Base-by-base conservation (phyloP, 2,797 vertebrate genomes). In the Sardinella longiceps region DNA sequence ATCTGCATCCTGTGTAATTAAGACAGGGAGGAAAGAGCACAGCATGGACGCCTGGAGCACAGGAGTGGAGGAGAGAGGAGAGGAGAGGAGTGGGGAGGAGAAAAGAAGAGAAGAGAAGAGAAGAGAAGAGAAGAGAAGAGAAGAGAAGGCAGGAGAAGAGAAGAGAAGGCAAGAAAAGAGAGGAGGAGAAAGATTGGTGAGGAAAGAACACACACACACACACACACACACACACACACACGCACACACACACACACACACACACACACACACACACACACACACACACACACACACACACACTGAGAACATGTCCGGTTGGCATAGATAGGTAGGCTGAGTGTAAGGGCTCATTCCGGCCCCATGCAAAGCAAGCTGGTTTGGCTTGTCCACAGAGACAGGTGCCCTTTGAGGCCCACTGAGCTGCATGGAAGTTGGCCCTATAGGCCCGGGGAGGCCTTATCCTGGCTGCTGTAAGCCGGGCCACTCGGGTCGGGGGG, bases 1-100 rank as follows among this genome's bases (percentile, higher is more conserved):
- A 63, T 63, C 58, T 63, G 7, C 58, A 25, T 63, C 58, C 25
- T 63, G 58, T 63, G 58, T 63, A 30, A 63, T 63, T 63, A 63
- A 25, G 23, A 25, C 58, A 63, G 10, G n/a, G 58, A 12, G 58
- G 58, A 63, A 63, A 25, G 58, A 63, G 5, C 58, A 28, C 58
- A 63, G 58, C 58, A 63, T 28, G 58, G 25, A 25, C 9, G 7
- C 7, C 58, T 28, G 58, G 58, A 12, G 58, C n/a, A 28, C 25
- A n/a, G 25, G 28, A 25, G 10, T 6, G 58, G 11, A 25, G 58
- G 6, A 5, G 15, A 18, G 18, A 1, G 3, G 20, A 3, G 20
- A 23, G 3, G 51, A 51, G 50, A 51, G 46, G 46, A 48, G 46
- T 2, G 45, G 45, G 45, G 45, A 46, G 46, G 9, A 48, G 46